phyloP scores from a whole-genome alignment of 2,888 invertebrate genomes.

The Rhogogaster chlorosoma region DNA sequence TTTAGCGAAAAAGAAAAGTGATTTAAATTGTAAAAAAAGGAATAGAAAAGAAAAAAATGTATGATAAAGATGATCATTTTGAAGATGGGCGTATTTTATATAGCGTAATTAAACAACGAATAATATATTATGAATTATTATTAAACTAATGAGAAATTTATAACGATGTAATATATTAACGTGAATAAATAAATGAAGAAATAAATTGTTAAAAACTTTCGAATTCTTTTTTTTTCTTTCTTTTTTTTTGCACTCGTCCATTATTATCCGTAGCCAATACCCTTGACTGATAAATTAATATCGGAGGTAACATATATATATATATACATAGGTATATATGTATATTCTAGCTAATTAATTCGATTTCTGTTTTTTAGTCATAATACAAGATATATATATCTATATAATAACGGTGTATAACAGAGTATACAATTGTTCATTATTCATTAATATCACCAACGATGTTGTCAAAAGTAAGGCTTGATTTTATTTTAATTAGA shows the following conservation, averaged over 20 bases:
- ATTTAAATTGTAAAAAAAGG: background rate
- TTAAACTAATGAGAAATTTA: constrained; percentile 66
- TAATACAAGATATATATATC: constrained; percentile 55
- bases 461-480: constrained; percentile 52
- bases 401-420: constrained; percentile 48
- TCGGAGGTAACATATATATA: too few relatives aligned
- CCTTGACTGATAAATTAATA: background rate
- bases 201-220: constrained; percentile 5
- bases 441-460: constrained; percentile 52
- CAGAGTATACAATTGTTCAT: constrained; percentile 54
- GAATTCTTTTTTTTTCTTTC: background rate
- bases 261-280: too few relatives aligned
- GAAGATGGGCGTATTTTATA: constrained; percentile 34
- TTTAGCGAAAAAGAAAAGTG: background rate
- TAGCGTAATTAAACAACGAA: constrained; percentile 33
- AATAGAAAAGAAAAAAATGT: background rate
- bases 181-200: constrained; percentile 64
- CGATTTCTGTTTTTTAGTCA: constrained; percentile 48
- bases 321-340: too few relatives aligned
- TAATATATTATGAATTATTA: constrained; percentile 28
- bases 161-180: constrained; percentile 68
- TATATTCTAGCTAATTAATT: background rate
- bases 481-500: constrained; percentile 44
- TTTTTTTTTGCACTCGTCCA: background rate
- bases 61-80: constrained; percentile 7